These are phyloP conservation scores for Corythornis leucogaster DNA, from an alignment of 2,797 vertebrate genomes.

Conservation along the genomic window DNA sequence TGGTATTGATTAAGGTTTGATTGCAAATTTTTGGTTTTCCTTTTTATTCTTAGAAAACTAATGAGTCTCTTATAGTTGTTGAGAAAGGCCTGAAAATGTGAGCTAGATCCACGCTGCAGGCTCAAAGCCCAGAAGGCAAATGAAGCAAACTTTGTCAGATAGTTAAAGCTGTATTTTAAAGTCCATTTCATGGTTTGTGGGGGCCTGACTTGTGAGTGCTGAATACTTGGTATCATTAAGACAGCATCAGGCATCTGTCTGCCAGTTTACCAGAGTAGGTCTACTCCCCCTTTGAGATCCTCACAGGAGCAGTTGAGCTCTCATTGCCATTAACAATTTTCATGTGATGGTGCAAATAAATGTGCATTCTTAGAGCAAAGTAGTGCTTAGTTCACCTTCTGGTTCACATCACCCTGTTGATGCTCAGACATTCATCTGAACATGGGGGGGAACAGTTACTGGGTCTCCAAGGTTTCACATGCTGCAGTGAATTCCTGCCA, in stretches of 20 bases:
- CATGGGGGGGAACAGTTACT: not conserved
- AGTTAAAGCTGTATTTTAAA: not conserved
- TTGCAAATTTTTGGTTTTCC: not conserved
- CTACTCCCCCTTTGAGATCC: not conserved
- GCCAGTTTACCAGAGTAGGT: not conserved
- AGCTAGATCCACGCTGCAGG: not conserved
- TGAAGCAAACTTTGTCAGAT: not conserved
- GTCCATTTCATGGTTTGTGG: not conserved
- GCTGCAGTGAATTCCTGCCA: not conserved
- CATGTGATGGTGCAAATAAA: not conserved
- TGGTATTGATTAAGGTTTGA: not conserved
- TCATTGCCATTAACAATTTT: not conserved
- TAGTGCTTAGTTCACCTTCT: not conserved
- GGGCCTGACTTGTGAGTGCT: not conserved
- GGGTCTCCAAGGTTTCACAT: conserved; percentile 1
- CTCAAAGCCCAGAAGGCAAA: not conserved
- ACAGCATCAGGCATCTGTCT: not conserved
- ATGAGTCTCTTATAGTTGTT: not conserved
- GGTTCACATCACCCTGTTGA: not conserved
- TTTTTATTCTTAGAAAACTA: not conserved
- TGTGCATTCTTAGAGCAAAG: not conserved
- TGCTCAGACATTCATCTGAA: conserved; percentile 14
- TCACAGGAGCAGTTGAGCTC: not conserved
- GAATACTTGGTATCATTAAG: not conserved
- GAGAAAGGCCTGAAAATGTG: not conserved